Base-by-base conservation (phyloP, 2,113 vertebrate genomes). In the Orthochromis indermauri region DNA sequence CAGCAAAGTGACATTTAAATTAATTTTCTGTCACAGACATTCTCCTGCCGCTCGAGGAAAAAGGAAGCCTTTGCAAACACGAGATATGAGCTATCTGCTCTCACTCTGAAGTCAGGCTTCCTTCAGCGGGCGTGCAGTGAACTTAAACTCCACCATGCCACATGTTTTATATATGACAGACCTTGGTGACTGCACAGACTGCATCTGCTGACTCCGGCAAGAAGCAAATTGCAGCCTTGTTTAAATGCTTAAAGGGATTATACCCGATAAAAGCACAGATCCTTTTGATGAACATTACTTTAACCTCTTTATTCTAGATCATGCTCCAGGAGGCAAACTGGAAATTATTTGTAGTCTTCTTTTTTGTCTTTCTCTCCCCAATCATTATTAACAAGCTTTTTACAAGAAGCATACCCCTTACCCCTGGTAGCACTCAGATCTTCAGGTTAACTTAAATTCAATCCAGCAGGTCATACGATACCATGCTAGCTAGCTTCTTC, bases 381-480 rank as follows among this genome's bases (percentile, higher is more conserved):
- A 73, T 90, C 59, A 91, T 84, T 57, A 82, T 90, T 79, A 86
- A 37, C 49, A 80, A 71, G 21, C 71, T 59, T 78, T 55, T 79
- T 88, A 81, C 51, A 86, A 85, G 86, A 81, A 86, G 78, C 87
- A 53, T 86, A 82, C 61, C 81, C 16, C 63, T 85, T 84, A 81
- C 79, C 89, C 79, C 80, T 86, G 53, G 86, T 91, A 86, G 93
- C 87, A 66, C 91, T 90, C 85, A 76, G 86, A 84, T 93, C 87
- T 91, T 90, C 89, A 93, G 88, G 93, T 96, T 84, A 53, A 85
- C 92, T 86, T 91, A 88, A 94, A 95, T 90, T 92, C 84, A 90
- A 83, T 89, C 92, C 92, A 94, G 94, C 86, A 88, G 92, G 94
- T 93, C 92, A 96, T 95, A 78, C 51, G 94, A 96, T 92, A 91